Conservation (phyloP, 2,797 vertebrate genomes). For the Labeo calbasu region DNA sequence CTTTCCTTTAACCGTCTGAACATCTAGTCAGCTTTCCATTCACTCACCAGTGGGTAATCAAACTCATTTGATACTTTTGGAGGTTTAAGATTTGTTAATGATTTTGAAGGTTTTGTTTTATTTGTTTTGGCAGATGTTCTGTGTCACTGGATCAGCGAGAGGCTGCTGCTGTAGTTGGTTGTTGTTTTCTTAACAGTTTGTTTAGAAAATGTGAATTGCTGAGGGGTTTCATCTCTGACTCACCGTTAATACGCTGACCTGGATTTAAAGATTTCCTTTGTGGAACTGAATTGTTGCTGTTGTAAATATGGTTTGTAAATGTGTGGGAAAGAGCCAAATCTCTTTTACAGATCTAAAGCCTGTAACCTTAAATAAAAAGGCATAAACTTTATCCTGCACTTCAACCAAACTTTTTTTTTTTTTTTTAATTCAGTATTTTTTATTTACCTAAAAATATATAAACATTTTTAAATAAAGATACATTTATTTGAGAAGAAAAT, state of each 20-base stretch:
- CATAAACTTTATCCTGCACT: neutral
- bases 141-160: neutral
- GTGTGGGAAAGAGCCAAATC: neutral
- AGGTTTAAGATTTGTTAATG: neutral
- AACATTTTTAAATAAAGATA: too few species aligned
- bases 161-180: neutral
- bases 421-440: too few species aligned
- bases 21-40: too few species aligned
- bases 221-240: neutral
- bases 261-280: neutral
- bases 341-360: neutral
- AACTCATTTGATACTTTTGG: neutral
- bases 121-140: neutral
- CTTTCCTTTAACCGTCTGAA: neutral
- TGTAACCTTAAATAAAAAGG: neutral
- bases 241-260: neutral
- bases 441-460: too few species aligned
- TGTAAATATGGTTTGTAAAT: neutral
- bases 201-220: constrained; percentile 27
- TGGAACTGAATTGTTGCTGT: neutral
- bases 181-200: constrained; percentile 25
- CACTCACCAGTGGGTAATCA: neutral
- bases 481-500: too few species aligned
- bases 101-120: neutral
- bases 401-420: too few species aligned